Evolutionary conservation across 2,113 vertebrate species (phyloP), one percentile per base, ranked within the genome.

Genomic region (Bambusicola thoracicus): DNA sequence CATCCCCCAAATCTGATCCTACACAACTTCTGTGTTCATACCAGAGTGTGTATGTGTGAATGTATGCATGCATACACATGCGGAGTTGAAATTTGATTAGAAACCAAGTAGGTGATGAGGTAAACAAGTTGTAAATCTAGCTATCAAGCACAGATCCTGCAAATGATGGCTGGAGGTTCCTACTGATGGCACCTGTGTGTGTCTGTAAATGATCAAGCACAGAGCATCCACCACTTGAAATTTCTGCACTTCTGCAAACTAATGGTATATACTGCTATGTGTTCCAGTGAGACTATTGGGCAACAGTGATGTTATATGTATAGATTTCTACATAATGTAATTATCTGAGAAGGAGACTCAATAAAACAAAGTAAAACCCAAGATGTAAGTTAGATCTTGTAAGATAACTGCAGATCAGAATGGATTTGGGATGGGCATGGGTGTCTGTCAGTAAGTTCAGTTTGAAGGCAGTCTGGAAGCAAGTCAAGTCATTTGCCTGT

Each of bases 11-110:
- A 74, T 75, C 36, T 89, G 43, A 30, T 9, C 22, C 32, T 14
- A 61, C 65, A 49, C 22, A 62, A 34, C 17, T 40, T 61, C 12
- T n/a, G 13, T 4, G 5, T 53, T 75, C 14, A 5, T 72, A 55
- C 41, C 44, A 36, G 46, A 53, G n/a, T 30, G n/a, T 27, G 8
- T 34, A 4, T 44, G 0, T 13, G n/a, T 58, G 34, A 29, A 38
- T 1, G 1, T 36, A 13, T 32, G 46, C 6, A 18, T 12, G 4
- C 18, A 27, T 25, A 13, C 9, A 4, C 3, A 7, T 2, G 0
- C 25, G 38, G 17, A 62, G 36, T 43, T 77, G 34, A 49, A 19
- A 44, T 74, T 15, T 41, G 17, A 48, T 90, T 82, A 61, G 51
- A 56, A 85, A 13, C 0, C 11, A 56, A 40, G 38, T 22, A 51